These are phyloP conservation scores for Athene noctua DNA, from an alignment of 2,113 vertebrate genomes.

Conservation along the genomic window DNA sequence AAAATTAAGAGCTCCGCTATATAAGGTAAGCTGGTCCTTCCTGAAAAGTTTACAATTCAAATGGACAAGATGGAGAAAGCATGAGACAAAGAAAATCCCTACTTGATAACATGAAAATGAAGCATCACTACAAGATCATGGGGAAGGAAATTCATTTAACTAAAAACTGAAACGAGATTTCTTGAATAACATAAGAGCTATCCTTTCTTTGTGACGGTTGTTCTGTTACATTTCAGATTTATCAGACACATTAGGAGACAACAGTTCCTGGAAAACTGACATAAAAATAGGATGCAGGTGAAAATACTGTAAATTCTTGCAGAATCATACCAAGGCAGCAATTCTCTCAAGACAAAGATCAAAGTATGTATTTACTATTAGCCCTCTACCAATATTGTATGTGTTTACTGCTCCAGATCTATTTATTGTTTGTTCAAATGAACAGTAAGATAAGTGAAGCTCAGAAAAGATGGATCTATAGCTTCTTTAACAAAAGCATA, in stretches of 20 bases:
- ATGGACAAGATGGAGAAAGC: neutral
- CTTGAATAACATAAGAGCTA: neutral
- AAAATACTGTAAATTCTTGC: neutral
- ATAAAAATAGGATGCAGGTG: neutral
- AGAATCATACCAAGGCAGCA: neutral
- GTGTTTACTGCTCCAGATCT: neutral
- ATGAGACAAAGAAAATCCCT: neutral
- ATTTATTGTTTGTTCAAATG: neutral
- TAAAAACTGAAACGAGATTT: neutral
- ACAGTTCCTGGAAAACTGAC: neutral
- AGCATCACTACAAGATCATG: neutral
- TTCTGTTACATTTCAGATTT: neutral
- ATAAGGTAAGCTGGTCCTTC: neutral
- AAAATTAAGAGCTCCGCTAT: neutral
- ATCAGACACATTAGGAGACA: neutral
- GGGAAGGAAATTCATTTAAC: neutral
- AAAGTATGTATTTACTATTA: neutral
- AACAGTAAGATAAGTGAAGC: neutral
- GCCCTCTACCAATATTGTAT: neutral
- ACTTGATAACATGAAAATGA: neutral
- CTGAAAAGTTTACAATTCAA: neutral
- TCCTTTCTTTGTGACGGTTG: neutral
- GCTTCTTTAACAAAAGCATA: neutral
- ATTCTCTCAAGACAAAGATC: neutral
- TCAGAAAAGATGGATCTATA: neutral